Conservation (phyloP, 2,113 vertebrate genomes). For the Stomatorhinus ivindoensis region DNA sequence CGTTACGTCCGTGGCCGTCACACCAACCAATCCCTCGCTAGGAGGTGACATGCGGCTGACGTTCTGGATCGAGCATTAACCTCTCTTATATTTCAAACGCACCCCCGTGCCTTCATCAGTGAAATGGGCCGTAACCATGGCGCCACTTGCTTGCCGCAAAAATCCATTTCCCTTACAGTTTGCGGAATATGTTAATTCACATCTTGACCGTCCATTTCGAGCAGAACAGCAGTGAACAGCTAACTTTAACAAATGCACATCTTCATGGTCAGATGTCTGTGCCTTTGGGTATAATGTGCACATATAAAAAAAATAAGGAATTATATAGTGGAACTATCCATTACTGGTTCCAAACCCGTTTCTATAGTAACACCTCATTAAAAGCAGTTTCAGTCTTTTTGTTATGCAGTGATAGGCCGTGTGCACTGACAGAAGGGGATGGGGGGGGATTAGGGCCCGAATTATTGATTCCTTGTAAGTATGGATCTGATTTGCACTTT, state of each 20-base stretch:
- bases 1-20: background rate
- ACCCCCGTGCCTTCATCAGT: background rate
- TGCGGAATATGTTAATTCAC: background rate
- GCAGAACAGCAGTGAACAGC: background rate
- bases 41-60: background rate
- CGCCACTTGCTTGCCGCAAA: background rate
- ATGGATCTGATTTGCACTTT: background rate
- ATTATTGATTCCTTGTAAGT: conserved; percentile 5
- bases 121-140: background rate
- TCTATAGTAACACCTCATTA: conserved; percentile 30
- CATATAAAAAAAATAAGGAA: background rate
- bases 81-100: background rate
- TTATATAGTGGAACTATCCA: background rate
- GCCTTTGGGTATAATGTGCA: background rate
- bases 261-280: background rate
- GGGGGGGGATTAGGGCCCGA: conserved; percentile 5
- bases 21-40: background rate
- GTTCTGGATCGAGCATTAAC: background rate
- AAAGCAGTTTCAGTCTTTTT: conserved; percentile 17
- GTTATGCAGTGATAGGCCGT: conserved; percentile 29
- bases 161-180: background rate
- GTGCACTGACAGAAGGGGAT: conserved; percentile 11
- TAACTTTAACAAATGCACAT: background rate
- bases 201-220: background rate
- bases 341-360: conserved; percentile 21